phyloP scores from a whole-genome alignment of 2,888 invertebrate genomes.

The Tetrapedia diversipes region DNA sequence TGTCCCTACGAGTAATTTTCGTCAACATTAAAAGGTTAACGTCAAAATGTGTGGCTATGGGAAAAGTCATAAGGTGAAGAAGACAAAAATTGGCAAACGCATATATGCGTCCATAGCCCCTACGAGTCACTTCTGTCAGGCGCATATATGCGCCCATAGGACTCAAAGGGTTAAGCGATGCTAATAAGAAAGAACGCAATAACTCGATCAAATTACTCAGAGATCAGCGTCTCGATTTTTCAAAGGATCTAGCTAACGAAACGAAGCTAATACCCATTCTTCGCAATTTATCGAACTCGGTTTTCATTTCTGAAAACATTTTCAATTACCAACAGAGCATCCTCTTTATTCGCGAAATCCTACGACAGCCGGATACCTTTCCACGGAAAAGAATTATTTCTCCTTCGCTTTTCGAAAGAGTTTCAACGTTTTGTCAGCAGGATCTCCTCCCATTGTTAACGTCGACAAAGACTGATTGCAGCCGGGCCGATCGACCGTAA shows the following conservation, averaged over 20 bases:
- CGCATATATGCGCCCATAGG: too few relatives aligned
- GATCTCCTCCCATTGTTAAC: slow-evolving; percentile 48
- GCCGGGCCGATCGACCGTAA: slow-evolving; percentile 20
- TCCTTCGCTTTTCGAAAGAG: slow-evolving; percentile 31
- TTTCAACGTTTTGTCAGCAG: slow-evolving; percentile 39
- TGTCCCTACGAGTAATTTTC: too few relatives aligned
- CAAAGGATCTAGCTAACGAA: neutral
- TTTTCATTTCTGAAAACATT: neutral
- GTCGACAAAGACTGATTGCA: slow-evolving; percentile 52
- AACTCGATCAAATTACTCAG: too few relatives aligned
- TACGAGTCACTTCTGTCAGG: too few relatives aligned
- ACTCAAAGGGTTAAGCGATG: too few relatives aligned
- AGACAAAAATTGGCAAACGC: too few relatives aligned
- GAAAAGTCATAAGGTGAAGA: too few relatives aligned
- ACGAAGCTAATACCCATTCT: neutral
- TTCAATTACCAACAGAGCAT: slow-evolving; percentile 3
- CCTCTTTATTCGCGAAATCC: slow-evolving; percentile 22
- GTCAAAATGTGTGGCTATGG: too few relatives aligned
- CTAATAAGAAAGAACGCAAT: neutral
- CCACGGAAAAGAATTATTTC: slow-evolving; percentile 29
- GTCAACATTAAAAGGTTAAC: too few relatives aligned
- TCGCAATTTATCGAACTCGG: neutral
- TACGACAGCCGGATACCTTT: slow-evolving; percentile 9
- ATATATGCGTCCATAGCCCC: too few relatives aligned
- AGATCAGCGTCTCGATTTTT: neutral